Evolutionary conservation across 2,797 vertebrate species (phyloP), one percentile per base, ranked within the genome.

Genomic region (Microchirus variegatus): DNA sequence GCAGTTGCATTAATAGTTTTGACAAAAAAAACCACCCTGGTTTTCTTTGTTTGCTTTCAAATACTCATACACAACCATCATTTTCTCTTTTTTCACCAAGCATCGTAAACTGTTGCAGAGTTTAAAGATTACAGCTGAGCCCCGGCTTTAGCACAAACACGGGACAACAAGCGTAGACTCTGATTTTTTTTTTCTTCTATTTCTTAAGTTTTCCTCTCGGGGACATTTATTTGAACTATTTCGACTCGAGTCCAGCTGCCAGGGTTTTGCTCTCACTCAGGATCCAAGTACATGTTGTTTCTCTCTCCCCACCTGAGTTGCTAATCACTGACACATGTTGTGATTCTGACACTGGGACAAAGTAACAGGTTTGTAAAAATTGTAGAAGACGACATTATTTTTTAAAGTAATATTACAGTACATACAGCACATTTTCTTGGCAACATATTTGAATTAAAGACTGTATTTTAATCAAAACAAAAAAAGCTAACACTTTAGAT

Each of bases 381-480:
- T 9, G 17, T 17, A 2, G n/a, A 35, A 11, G 91, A 91, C 86
- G 91, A 91, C 91, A 87, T 91, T 93, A n/a, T n/a, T 92, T 93
- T 90, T 22, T 89, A 85, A 90, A 93, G 90, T 84, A 90, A 85
- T 2, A 2, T 10, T 81, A 55, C 22, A 2, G 3, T 81, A 55
- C 22, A 22, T 22, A 22, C 22, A 22, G 22, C 31, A 31, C 8
- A 31, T 85, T 70, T 91, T 89, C 91, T 12, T 41, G 40, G 14
- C 1, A 10, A 11, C 90, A 94, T 95, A 42, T 42, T 42, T 42
- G 13, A 42, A 94, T 94, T 94, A 94, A 91, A 94, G 90, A 92
- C 94, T 91, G 93, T 94, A 92, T 94, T 94, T 94, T 94, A 93
- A 94, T 95, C 93, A 94, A 93, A 94, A 92, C 91, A 85, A n/a